A percentile compares a stretch with the other conserved stretches of the same genome.
Evolutionary conservation across 35 echinoderm and acorn worm species (phyloP).

Genomic region (Heliocidaris erythrogramma): DNA sequence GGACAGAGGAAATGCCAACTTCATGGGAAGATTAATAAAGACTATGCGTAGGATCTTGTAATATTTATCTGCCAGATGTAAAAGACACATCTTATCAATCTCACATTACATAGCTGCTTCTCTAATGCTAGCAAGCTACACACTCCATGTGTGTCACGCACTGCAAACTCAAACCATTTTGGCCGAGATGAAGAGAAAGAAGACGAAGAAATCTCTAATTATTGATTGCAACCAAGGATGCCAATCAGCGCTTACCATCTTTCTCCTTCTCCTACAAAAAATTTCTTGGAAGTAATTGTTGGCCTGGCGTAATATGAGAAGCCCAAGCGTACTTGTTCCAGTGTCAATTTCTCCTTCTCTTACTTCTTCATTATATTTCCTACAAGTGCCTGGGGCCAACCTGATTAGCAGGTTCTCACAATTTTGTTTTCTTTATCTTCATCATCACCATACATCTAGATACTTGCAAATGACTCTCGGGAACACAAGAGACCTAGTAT

Average conservation of each 20-base stretch:
- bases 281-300: slow-evolving; percentile 31
- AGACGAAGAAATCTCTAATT: slow-evolving; percentile 38
- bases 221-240: slow-evolving; percentile 37
- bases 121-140: not conserved
- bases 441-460: not conserved
- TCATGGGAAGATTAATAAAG: not conserved
- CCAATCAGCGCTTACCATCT: slow-evolving; percentile 29
- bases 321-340: not conserved
- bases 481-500: not conserved
- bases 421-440: not conserved
- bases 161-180: slow-evolving; percentile 28
- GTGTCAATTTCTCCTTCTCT: slow-evolving; percentile 39
- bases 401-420: not conserved
- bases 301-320: not conserved
- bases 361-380: not conserved
- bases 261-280: not conserved
- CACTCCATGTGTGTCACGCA: slow-evolving; percentile 26
- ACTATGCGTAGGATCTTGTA: not conserved
- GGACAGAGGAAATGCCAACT: not conserved
- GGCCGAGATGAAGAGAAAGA: not conserved
- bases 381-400: not conserved
- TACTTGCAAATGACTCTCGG: not conserved
- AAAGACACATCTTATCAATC: not conserved
- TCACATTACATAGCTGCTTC: not conserved
- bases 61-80: slow-evolving; percentile 12